Evolutionary conservation across 2,888 invertebrate species (phyloP).

Genomic region (Platynereis dumerilii): DNA sequence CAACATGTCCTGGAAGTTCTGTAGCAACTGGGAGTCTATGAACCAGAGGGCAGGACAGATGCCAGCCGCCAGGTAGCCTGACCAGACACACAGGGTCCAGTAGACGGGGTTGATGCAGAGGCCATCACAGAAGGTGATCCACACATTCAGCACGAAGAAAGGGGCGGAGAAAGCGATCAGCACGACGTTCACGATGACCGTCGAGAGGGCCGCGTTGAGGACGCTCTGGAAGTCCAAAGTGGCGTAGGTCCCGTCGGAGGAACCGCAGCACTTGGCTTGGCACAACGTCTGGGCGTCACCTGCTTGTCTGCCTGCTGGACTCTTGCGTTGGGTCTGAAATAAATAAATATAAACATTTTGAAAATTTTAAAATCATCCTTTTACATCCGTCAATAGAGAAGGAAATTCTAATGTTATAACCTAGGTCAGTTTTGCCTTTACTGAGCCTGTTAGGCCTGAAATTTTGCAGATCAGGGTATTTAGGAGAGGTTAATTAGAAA

Average conservation of each 20-base stretch:
- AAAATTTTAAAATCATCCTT: too few relatives aligned
- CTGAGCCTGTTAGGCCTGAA: too few relatives aligned
- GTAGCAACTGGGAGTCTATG: slow-evolving; percentile 15
- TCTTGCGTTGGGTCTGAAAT: too few relatives aligned
- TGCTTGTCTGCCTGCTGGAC: not conserved
- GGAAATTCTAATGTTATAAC: too few relatives aligned
- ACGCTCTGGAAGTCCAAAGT: slow-evolving; percentile 8
- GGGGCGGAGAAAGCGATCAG: slow-evolving; percentile 23
- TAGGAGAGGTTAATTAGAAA: too few relatives aligned
- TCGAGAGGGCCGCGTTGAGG: slow-evolving; percentile 16
- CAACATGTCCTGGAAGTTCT: slow-evolving; percentile 4
- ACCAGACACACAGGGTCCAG: slow-evolving; percentile 27
- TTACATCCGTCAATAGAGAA: too few relatives aligned
- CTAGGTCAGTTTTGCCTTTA: too few relatives aligned
- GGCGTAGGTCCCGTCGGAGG: slow-evolving; percentile 8
- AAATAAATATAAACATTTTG: too few relatives aligned
- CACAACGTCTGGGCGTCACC: slow-evolving; percentile 19
- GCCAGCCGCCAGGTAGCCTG: slow-evolving; percentile 24
- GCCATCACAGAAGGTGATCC: slow-evolving; percentile 28
- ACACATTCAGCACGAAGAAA: slow-evolving; percentile 28
- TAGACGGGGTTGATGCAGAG: slow-evolving; percentile 26
- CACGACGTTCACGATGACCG: slow-evolving; percentile 19
- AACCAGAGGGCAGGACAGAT: slow-evolving; percentile 21
- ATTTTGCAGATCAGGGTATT: too few relatives aligned
- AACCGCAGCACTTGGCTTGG: slow-evolving; percentile 20